phyloP scores from a whole-genome alignment of 2,113 vertebrate genomes.

The Calcarius ornatus region DNA sequence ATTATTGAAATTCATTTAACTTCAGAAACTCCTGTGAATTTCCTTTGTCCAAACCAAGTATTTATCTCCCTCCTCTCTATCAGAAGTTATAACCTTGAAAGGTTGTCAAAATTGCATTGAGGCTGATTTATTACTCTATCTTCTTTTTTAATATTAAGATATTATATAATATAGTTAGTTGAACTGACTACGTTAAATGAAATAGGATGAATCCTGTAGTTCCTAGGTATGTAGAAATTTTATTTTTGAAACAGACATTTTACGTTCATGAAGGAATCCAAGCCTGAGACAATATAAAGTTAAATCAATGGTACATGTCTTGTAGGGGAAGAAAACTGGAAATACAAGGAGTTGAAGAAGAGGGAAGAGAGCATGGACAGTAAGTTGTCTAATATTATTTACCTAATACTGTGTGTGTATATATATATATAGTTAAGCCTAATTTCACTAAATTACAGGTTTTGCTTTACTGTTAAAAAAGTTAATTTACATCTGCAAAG shows the following conservation, averaged over 20 bases:
- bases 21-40: not conserved
- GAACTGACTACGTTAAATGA: not conserved
- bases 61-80: not conserved
- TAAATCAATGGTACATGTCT: not conserved
- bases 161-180: not conserved
- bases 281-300: not conserved
- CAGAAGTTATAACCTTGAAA: not conserved
- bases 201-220: not conserved
- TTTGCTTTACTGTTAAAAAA: not conserved
- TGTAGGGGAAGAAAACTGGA: constrained; percentile 89
- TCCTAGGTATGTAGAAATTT: not conserved
- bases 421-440: not conserved
- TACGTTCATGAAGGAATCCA: not conserved
- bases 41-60: not conserved
- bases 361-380: constrained; percentile 90
- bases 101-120: not conserved
- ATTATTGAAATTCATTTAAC: not conserved
- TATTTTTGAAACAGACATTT: not conserved
- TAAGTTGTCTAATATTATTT: constrained; percentile 72
- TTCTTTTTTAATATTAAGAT: not conserved
- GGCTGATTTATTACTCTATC: not conserved
- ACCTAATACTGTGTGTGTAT: not conserved
- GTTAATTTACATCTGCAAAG: not conserved
- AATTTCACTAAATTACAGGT: not conserved
- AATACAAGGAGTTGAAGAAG: constrained; percentile 92